Conservation (phyloP, 2,797 vertebrate species). For the Coccyzus lansbergi region DNA sequence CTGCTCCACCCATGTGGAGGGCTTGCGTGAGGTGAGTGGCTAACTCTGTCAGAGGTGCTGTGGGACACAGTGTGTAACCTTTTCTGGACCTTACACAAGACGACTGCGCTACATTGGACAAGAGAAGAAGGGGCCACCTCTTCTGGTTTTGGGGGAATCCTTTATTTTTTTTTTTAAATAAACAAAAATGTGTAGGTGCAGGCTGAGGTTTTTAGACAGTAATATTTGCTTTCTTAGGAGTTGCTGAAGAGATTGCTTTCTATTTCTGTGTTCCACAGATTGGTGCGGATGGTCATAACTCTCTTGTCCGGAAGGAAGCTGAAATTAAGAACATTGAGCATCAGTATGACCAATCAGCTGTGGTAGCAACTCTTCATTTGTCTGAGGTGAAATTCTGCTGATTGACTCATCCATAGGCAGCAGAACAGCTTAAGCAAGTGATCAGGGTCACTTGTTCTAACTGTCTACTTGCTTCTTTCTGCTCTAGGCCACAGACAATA, state of each 20-base stretch:
- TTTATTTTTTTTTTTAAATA: background rate
- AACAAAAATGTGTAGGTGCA: background rate
- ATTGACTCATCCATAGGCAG: background rate
- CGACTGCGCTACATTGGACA: background rate
- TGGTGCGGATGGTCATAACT: slow-evolving; percentile 94
- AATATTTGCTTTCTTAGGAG: background rate
- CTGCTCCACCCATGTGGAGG: background rate
- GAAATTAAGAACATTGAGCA: slow-evolving; percentile 90
- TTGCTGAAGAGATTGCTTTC: background rate
- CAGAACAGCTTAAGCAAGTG: background rate
- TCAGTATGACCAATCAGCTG: slow-evolving; percentile 93
- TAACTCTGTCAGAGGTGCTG: background rate
- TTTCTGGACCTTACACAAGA: background rate
- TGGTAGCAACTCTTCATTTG: slow-evolving; percentile 93
- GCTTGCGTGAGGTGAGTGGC: slow-evolving; percentile 22
- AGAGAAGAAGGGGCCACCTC: background rate
- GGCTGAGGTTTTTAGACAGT: background rate
- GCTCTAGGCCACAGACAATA: slow-evolving; percentile 92
- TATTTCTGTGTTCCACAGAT: slow-evolving; percentile 78
- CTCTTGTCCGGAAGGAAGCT: slow-evolving; percentile 85
- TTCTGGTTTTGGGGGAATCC: background rate
- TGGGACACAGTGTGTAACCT: background rate
- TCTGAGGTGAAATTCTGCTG: slow-evolving; percentile 84
- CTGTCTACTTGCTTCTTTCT: background rate
- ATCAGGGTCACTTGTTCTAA: background rate